A percentile compares a stretch with the other conserved stretches of the same genome.
Evolutionary conservation across 2,888 invertebrate species (phyloP).

Genomic region (Nebria salina): DNA sequence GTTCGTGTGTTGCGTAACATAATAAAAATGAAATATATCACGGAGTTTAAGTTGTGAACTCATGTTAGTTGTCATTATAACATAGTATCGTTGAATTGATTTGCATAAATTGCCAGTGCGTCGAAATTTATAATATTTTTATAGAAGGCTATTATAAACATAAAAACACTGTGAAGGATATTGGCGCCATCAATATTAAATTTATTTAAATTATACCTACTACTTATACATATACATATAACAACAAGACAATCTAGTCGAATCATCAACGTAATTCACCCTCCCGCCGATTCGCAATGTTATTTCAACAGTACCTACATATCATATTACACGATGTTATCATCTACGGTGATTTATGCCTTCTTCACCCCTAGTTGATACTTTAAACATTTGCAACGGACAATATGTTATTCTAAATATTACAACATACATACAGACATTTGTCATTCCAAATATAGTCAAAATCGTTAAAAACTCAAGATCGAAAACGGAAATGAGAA

Average conservation of each 20-base stretch:
- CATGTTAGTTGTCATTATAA: not conserved
- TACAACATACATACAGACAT: too few relatives aligned
- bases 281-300: not conserved
- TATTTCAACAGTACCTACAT: conserved; percentile 21
- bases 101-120: not conserved
- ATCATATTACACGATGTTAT: conserved; percentile 37
- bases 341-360: conserved; percentile 22
- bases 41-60: not conserved
- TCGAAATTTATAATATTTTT: not conserved
- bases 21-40: not conserved
- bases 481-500: too few relatives aligned
- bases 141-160: not conserved
- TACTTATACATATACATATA: not conserved
- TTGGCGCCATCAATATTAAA: not conserved
- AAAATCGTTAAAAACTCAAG: too few relatives aligned
- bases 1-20: not conserved
- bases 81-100: not conserved
- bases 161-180: not conserved
- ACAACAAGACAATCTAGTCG: not conserved
- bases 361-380: not conserved
- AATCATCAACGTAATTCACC: not conserved
- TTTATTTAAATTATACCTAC: not conserved
- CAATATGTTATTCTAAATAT: too few relatives aligned
- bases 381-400: too few relatives aligned
- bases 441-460: too few relatives aligned